A percentile compares a stretch with the other conserved stretches of the same genome.
Evolutionary conservation across 2,797 vertebrate genomes (phyloP).

Genomic region (Anableps anableps): DNA sequence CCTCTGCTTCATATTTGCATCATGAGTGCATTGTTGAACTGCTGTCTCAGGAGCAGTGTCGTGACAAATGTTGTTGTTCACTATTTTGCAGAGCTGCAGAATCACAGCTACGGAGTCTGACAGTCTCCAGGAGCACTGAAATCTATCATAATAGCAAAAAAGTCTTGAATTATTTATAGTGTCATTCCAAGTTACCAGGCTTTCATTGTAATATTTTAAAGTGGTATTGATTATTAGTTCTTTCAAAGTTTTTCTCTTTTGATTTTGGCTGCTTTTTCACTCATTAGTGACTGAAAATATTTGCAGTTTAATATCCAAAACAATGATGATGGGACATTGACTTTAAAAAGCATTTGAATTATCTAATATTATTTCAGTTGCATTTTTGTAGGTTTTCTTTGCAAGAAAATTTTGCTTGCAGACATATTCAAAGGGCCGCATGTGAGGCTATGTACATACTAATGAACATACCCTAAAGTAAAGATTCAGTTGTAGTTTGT

Average conservation of each 20-base stretch:
- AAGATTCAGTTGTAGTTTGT: neutral
- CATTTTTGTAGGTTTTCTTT: neutral
- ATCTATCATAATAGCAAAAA: slow-evolving; percentile 4
- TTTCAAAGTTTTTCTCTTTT: neutral
- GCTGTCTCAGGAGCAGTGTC: neutral
- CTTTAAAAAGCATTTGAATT: neutral
- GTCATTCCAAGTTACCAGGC: neutral
- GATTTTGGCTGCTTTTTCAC: neutral
- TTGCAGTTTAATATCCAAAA: neutral
- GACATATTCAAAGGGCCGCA: neutral
- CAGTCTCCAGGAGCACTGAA: slow-evolving; percentile 4
- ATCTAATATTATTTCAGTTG: neutral
- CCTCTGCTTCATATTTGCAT: neutral
- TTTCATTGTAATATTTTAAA: slow-evolving; percentile 1
- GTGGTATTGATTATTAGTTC: slow-evolving; percentile 5
- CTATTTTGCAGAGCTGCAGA: neutral
- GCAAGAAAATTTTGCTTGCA: neutral
- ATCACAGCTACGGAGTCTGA: neutral
- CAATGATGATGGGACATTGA: too few relatives aligned
- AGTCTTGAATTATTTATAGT: slow-evolving; percentile 4
- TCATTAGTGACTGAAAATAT: neutral
- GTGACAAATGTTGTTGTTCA: neutral
- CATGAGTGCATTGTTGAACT: neutral
- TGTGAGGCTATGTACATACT: slow-evolving; percentile 4
- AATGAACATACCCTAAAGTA: slow-evolving; percentile 14